Conservation (phyloP, 2,888 invertebrate genomes). For the Plagiodera versicolora region DNA sequence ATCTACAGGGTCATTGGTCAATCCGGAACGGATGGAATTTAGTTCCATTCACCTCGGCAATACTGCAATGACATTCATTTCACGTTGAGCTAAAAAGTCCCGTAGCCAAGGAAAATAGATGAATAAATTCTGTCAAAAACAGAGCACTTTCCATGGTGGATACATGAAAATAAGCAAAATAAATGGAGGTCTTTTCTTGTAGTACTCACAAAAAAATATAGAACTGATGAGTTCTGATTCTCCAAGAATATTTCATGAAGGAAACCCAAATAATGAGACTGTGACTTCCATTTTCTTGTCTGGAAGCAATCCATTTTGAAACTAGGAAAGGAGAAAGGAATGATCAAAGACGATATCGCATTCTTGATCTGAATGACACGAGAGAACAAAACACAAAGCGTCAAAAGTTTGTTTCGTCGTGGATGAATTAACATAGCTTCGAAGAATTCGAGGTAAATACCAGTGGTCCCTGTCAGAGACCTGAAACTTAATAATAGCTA, state of each 20-base stretch:
- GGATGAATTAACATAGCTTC: not conserved
- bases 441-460: conserved; percentile 24
- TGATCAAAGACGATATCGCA: too few relatives aligned
- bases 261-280: too few relatives aligned
- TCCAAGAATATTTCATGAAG: too few relatives aligned
- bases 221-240: too few relatives aligned
- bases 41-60: not conserved
- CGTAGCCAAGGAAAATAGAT: not conserved
- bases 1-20: conserved; percentile 22
- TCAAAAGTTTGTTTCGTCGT: too few relatives aligned
- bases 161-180: not conserved
- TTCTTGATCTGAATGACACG: too few relatives aligned
- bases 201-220: not conserved
- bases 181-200: not conserved
- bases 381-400: too few relatives aligned
- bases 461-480: conserved; percentile 30
- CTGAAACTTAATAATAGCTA: conserved; percentile 28
- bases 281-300: too few relatives aligned
- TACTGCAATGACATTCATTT: not conserved
- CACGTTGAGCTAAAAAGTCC: not conserved
- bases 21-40: conserved; percentile 10
- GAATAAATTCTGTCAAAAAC: not conserved
- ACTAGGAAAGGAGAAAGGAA: too few relatives aligned
- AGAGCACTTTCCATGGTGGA: not conserved
- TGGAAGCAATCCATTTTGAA: too few relatives aligned